Evolutionary conservation across 2,888 invertebrate genomes (phyloP).

Genomic region (Synergus japonicus): DNA sequence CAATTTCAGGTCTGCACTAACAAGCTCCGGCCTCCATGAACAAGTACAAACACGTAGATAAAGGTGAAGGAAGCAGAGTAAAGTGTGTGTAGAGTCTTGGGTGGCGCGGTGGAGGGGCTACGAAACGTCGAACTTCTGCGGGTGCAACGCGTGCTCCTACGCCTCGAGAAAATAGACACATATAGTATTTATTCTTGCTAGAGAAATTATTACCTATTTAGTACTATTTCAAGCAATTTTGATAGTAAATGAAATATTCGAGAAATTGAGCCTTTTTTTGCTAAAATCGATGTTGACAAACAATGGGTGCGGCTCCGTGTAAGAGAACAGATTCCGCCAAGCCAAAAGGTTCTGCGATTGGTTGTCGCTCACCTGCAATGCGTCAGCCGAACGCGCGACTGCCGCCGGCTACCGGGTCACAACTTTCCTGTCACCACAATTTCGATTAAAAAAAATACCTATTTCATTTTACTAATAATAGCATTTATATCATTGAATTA

Average conservation of each 20-base stretch:
- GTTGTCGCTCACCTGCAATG: conserved; percentile 91
- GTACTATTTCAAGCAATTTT: not conserved
- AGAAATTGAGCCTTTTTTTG: not conserved
- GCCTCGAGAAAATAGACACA: conserved; percentile 29
- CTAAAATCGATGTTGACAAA: conserved; percentile 50
- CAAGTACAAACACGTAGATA: too few relatives aligned
- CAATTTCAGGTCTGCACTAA: conserved; percentile 37
- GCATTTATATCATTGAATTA: not conserved
- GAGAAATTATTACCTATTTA: not conserved
- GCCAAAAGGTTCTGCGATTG: conserved; percentile 84
- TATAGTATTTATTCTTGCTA: not conserved
- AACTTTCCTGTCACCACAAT: conserved; percentile 18
- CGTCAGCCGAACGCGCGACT: conserved; percentile 82
- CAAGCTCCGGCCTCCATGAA: not conserved
- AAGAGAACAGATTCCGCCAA: conserved; percentile 81
- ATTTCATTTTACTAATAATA: conserved; percentile 23
- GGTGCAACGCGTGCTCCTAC: conserved; percentile 42
- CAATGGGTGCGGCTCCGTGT: conserved; percentile 82
- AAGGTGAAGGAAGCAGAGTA: not conserved
- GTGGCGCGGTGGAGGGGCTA: not conserved
- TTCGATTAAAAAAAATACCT: not conserved
- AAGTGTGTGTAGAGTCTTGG: not conserved
- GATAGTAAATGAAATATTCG: not conserved
- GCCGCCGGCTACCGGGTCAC: conserved; percentile 74
- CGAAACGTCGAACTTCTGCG: conserved; percentile 44